Conservation (phyloP, 2,113 vertebrate species). For the Mormyrus iriodes region DNA sequence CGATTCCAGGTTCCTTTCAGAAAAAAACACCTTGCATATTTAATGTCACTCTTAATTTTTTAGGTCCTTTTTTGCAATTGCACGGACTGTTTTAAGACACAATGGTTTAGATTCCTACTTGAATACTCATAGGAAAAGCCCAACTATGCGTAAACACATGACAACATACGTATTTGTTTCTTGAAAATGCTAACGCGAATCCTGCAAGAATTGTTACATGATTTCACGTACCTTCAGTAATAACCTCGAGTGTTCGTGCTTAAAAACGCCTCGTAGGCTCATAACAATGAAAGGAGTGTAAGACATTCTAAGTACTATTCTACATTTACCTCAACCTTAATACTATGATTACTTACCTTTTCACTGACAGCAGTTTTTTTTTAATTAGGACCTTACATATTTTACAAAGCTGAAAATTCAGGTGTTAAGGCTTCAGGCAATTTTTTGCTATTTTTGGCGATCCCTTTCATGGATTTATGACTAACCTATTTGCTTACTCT, state of each 20-base stretch:
- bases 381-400: conserved; percentile 4
- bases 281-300: neutral
- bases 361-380: neutral
- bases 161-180: neutral
- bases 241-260: neutral
- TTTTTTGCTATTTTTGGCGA: neutral
- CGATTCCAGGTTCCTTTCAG: conserved; percentile 34
- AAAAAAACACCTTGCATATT: neutral
- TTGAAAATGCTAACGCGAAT: neutral
- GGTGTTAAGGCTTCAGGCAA: neutral
- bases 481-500: neutral
- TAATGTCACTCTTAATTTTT: neutral
- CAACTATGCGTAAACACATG: neutral
- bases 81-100: neutral
- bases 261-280: neutral
- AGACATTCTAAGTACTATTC: neutral
- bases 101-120: neutral
- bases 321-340: neutral
- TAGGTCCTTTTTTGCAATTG: neutral
- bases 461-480: neutral
- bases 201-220: neutral
- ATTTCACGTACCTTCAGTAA: neutral
- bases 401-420: neutral
- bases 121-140: neutral
- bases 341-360: conserved; percentile 1